Conservation (phyloP, 1,140 invertebrate species). For the Papilio xuthus region DNA sequence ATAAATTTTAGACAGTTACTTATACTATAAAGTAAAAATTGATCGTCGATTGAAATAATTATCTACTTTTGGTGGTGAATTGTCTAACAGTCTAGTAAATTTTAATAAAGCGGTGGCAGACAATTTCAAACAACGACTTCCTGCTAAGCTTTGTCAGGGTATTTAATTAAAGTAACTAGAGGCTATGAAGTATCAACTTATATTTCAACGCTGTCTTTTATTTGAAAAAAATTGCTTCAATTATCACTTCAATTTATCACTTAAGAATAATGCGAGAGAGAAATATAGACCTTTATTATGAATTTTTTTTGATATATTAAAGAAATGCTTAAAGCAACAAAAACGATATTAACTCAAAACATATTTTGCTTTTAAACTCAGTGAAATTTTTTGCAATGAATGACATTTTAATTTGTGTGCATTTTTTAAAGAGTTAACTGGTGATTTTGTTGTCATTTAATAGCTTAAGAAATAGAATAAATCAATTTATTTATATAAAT, state of each 20-base stretch:
- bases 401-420: no score
- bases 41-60: not conserved
- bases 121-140: not conserved
- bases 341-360: no score
- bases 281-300: not conserved
- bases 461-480: no score
- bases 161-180: conserved; percentile 9
- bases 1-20: no score
- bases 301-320: not conserved
- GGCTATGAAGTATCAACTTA: not conserved
- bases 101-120: not conserved
- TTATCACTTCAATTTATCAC: not conserved
- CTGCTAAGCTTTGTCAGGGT: not conserved
- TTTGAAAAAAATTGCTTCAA: not conserved
- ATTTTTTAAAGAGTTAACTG: no score
- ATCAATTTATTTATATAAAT: no score
- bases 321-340: no score
- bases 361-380: no score
- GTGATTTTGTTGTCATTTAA: no score
- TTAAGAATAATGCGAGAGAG: not conserved
- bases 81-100: not conserved
- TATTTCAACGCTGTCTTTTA: not conserved
- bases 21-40: not conserved
- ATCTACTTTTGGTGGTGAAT: not conserved
- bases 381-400: no score